Evolutionary conservation across 2,888 invertebrate species (phyloP), one percentile per base, ranked within the genome.

Genomic region (Amiota communis): DNA sequence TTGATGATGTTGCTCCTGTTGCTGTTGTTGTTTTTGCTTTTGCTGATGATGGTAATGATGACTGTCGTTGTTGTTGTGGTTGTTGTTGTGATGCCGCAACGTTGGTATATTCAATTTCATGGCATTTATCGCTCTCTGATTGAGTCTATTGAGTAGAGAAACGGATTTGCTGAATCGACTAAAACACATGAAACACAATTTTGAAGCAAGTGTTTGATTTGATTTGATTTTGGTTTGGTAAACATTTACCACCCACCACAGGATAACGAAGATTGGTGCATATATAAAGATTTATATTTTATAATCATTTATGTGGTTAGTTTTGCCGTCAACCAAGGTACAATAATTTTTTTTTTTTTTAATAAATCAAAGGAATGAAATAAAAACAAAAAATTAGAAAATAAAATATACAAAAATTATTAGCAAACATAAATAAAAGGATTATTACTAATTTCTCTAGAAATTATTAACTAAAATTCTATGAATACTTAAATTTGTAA

Each of bases 131-230:
- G 88, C 87, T 87, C 87, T 90, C 78, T 89, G 88, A 89, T 90
- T 89, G 79, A 90, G 87, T 87, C 89, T 89, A 89, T 88, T 90
- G 80, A 88, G 87, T 86, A 89, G 88, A 87, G 89, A 89, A 86
- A 88, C 86, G 86, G 90, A 89, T 89, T 90, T 90, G 86, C 88
- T 88, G 86, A 89, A 90, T 84, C 89, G 89, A 82, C 86, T 85
- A 72, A 75, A 70, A 48, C 72, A 78, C 68, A 36, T 36, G 36
- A 36, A 36, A 36, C 36, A 36, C 36, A 36, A 6, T 36, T 36
- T 36, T 2, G 36, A 36, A 36, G 36, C 36, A 36, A 36, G 36
- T 36, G 36, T 59, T 77, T 75, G 70, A 75, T 76, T 77, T 75
- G 70, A 75, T 76, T 70, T 73, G 63, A 76, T 68, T 73, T 77